Evolutionary conservation across 2,888 invertebrate species (phyloP), one percentile per base, ranked within the genome.

Genomic region (Chrysolina oricalcia): DNA sequence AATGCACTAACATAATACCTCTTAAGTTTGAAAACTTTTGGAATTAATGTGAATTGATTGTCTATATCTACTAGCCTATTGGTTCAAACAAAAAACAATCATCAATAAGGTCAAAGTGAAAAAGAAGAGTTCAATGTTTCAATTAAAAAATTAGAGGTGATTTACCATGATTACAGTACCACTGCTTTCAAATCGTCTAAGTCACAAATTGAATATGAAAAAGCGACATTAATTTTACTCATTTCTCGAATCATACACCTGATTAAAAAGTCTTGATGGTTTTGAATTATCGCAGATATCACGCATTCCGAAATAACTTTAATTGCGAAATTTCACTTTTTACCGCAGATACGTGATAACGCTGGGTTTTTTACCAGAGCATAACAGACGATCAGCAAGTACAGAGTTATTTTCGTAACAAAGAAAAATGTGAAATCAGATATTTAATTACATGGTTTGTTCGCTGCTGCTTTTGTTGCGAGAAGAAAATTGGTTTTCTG

Each of bases 291-390:
- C 23, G 27, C 27, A 6, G 27, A 59, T 59, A 59, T 35, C 35
- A 35, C 59, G 59, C 59, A 59, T 59, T 59, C 59, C 35, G 9
- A 59, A 59, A 59, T 59, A 15, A 59, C 35, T 59, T 27, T 21
- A 59, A 59, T 59, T 27, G 35, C 19, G 2, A 59, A 35, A 59
- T 59, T 59, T 59, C 59, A 59, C 59, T 59, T 59, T 53, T 59
- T 59, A 59, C 59, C 27, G 59, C 35, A 15, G 35, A 53, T 53
- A 53, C 53, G 23, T 53, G 53, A 21, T 13, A 53, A 0, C 1
- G 21, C 1, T 19, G 11, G 10, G 17, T 53, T 53, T 53, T 21
- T 13, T 19, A 21, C 53, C 5, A 13, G 21, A 21, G 53, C 21
- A 53, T 17, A 53, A 53, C 53, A 15, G 48, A 53, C 53, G 21